Conservation (phyloP, 2,113 vertebrate genomes). For the Burhinus bistriatus region DNA sequence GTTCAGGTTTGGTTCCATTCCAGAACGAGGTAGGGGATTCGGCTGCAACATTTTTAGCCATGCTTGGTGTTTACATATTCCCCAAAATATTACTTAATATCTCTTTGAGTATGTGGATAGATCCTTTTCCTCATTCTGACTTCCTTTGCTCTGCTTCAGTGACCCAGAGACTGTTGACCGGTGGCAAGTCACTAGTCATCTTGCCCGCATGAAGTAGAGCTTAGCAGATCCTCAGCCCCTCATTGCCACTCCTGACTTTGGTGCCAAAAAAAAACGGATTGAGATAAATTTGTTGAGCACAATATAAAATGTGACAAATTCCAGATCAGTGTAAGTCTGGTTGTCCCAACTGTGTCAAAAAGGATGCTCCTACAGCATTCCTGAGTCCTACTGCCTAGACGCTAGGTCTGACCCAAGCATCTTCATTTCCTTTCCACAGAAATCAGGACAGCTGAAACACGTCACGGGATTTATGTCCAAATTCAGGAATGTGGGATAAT, state of each 20-base stretch:
- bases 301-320: background rate
- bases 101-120: background rate
- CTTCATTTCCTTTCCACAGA: background rate
- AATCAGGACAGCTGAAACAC: background rate
- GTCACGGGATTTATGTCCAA: background rate
- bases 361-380: background rate
- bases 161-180: background rate
- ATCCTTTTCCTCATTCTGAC: background rate
- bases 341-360: background rate
- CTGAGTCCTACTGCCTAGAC: background rate
- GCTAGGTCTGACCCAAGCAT: background rate
- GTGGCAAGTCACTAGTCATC: background rate
- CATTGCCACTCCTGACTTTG: background rate
- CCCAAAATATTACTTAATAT: background rate
- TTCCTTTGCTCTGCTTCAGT: background rate
- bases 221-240: background rate
- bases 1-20: background rate
- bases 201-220: background rate
- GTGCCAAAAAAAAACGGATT: background rate
- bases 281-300: background rate
- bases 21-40: too few relatives aligned
- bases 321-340: fast-evolving
- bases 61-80: background rate
- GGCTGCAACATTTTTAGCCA: background rate
- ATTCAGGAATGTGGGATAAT: background rate